Conservation (phyloP, 1,140 invertebrate genomes). For the Drosophila nannoptera region DNA sequence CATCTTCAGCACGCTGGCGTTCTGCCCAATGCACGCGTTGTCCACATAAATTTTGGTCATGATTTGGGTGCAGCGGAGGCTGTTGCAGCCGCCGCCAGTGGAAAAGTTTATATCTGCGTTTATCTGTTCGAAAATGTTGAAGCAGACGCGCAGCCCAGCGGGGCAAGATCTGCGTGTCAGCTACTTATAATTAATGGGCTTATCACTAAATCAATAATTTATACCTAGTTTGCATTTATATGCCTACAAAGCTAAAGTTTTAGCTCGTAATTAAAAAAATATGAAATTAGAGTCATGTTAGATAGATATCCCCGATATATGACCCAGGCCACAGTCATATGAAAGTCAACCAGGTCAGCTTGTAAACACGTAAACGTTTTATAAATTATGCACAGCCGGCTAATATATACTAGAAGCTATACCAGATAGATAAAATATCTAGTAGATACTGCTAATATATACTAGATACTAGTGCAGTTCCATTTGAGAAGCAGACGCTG, state of each 20-base stretch:
- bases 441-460: too few relatives aligned
- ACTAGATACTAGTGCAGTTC: too few relatives aligned
- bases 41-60: conserved; percentile 69
- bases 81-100: conserved; percentile 27
- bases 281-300: too few relatives aligned
- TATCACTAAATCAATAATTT: neutral
- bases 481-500: neutral
- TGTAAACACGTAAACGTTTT: neutral
- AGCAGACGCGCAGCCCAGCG: conserved; percentile 29
- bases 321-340: too few relatives aligned
- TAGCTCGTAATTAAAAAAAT: too few relatives aligned
- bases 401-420: too few relatives aligned
- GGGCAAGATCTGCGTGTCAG: neutral
- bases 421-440: too few relatives aligned
- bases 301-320: too few relatives aligned
- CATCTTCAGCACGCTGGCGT: conserved; percentile 15
- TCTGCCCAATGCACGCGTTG: conserved; percentile 63
- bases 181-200: conserved; percentile 15
- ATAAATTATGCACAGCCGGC: conserved; percentile 1
- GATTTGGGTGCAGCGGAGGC: conserved; percentile 27
- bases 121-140: conserved; percentile 55
- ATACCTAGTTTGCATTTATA: neutral
- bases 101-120: conserved; percentile 71
- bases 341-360: too few relatives aligned
- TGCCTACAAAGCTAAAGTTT: neutral